Evolutionary conservation across 2,888 invertebrate genomes (phyloP).

Genomic region (Spisula subtruncata): DNA sequence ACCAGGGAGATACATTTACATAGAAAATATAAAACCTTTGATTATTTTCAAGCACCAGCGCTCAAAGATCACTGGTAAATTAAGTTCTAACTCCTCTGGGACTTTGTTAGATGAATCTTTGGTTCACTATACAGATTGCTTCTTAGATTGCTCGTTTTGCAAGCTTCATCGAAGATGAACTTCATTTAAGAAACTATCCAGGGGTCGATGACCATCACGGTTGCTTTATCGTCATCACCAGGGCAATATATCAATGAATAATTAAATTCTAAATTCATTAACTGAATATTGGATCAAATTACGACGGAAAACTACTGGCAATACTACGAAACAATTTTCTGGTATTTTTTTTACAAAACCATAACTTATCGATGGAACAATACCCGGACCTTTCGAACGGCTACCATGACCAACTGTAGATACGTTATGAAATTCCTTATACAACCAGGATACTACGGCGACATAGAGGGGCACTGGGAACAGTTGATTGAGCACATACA

Average conservation of each 20-base stretch:
- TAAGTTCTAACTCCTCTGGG: not conserved
- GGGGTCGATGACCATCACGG: too few species aligned
- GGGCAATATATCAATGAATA: not conserved
- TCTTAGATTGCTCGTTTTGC: conserved; percentile 7
- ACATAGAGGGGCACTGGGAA: too few species aligned
- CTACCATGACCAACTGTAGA: too few species aligned
- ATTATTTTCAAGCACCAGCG: not conserved
- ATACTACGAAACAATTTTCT: too few species aligned
- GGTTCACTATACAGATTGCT: not conserved
- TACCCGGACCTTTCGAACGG: too few species aligned
- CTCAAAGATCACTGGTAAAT: not conserved
- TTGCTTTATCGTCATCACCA: not conserved
- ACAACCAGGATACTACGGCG: too few species aligned
- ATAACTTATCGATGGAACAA: too few species aligned
- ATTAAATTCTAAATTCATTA: not conserved
- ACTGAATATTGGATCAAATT: not conserved
- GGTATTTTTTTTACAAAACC: too few species aligned
- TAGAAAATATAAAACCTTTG: not conserved
- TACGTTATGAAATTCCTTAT: too few species aligned
- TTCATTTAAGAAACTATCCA: not conserved
- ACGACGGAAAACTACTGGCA: too few species aligned
- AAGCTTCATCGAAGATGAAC: not conserved
- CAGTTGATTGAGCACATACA: too few species aligned
- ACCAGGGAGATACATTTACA: not conserved
- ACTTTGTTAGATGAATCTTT: not conserved